Evolutionary conservation across 2,797 vertebrate species (phyloP).

Genomic region (Leptatherina wallacei): DNA sequence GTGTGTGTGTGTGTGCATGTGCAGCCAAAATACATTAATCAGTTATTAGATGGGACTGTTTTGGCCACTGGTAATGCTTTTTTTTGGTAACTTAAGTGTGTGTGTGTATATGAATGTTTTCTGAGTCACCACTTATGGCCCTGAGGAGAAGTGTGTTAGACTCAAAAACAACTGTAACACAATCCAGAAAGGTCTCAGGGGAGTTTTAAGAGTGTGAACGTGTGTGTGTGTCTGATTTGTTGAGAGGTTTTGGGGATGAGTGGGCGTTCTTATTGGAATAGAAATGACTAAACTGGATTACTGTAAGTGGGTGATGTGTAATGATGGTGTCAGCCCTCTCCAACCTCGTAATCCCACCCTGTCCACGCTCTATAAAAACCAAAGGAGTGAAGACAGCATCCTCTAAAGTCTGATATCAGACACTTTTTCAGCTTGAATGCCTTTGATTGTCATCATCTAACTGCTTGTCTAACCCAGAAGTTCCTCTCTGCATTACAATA

Average conservation of each 20-base stretch:
- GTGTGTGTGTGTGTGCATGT: slow-evolving; percentile 8
- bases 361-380: background rate
- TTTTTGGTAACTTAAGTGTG: slow-evolving; percentile 33
- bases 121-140: slow-evolving; percentile 49
- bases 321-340: slow-evolving; percentile 29
- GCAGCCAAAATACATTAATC: slow-evolving; percentile 28
- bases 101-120: slow-evolving; percentile 14
- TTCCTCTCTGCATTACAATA: background rate
- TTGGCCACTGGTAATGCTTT: slow-evolving; percentile 19
- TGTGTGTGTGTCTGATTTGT: background rate
- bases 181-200: slow-evolving; percentile 30
- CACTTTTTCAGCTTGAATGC: background rate
- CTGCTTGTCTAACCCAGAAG: background rate
- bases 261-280: slow-evolving; percentile 33
- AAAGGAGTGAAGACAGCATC: background rate
- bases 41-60: slow-evolving; percentile 20
- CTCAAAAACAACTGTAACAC: slow-evolving; percentile 47
- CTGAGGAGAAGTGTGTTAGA: slow-evolving; percentile 42
- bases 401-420: slow-evolving; percentile 24
- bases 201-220: slow-evolving; percentile 14
- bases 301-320: slow-evolving; percentile 61
- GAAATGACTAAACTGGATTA: slow-evolving; percentile 50
- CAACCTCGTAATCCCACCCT: background rate
- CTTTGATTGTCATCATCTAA: slow-evolving; percentile 20
- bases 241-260: slow-evolving; percentile 12